These are phyloP conservation scores for Poecilia gillii DNA, from an alignment of 2,797 vertebrate species.

Conservation along the genomic window DNA sequence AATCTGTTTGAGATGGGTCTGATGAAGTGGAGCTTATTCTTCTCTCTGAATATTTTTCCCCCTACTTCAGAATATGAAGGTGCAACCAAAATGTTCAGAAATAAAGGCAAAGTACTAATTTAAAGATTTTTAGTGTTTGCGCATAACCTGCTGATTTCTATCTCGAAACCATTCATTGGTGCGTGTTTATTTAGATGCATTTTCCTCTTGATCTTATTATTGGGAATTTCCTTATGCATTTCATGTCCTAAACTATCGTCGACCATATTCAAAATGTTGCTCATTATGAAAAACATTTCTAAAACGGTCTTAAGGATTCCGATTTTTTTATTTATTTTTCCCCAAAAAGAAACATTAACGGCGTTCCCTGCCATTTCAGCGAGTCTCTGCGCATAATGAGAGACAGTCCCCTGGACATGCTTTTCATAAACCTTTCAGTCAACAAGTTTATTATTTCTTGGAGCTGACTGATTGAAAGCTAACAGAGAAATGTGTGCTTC, in stretches of 20 bases:
- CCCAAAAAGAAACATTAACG: background rate
- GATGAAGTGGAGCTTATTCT: background rate
- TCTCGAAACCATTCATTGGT: background rate
- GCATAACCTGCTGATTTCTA: background rate
- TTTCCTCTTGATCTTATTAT: background rate
- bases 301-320: background rate
- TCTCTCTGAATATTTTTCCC: background rate
- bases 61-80: background rate
- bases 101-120: background rate
- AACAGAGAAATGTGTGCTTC: slow-evolving; percentile 46
- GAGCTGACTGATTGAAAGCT: slow-evolving; percentile 61
- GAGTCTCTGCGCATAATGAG: slow-evolving; percentile 6
- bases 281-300: background rate
- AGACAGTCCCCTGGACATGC: background rate
- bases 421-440: slow-evolving; percentile 52
- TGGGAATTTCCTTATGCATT: background rate
- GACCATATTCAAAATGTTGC: background rate
- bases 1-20: background rate
- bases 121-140: background rate
- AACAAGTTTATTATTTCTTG: slow-evolving; percentile 70
- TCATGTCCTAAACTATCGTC: background rate
- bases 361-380: slow-evolving; percentile 10
- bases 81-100: background rate
- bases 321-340: background rate
- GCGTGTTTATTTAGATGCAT: background rate